phyloP scores from a whole-genome alignment of 1,140 invertebrate genomes.

The Cotesia glomerata region DNA sequence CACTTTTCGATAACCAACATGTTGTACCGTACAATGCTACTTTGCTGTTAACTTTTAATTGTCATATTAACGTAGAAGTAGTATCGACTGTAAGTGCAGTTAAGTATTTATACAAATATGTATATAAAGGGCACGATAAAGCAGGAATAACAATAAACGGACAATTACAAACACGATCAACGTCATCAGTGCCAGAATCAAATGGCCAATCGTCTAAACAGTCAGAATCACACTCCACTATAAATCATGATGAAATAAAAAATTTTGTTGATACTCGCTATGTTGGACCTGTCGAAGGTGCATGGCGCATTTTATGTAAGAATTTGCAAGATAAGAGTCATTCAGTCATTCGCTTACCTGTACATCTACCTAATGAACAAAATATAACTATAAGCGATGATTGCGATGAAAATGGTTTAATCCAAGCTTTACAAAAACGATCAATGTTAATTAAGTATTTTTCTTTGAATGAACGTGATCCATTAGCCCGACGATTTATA shows the following conservation, averaged over 20 bases:
- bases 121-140: constrained; percentile 19
- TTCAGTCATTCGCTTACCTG: neutral
- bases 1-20: constrained; percentile 12
- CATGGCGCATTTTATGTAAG: neutral
- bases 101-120: constrained; percentile 25
- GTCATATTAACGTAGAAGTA: constrained; percentile 27
- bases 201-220: neutral
- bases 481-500: neutral
- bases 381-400: neutral
- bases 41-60: constrained; percentile 20
- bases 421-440: neutral
- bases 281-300: neutral
- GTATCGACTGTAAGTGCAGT: constrained; percentile 15
- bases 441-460: neutral
- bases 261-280: constrained; percentile 4
- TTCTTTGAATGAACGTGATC: neutral
- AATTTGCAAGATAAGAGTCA: constrained; percentile 9
- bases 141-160: neutral
- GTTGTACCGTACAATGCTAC: constrained; percentile 23
- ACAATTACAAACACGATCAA: too few species aligned
- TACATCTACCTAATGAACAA: constrained; percentile 11
- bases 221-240: neutral
- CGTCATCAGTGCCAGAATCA: too few species aligned
- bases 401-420: neutral
- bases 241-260: constrained; percentile 5